phyloP scores from a whole-genome alignment of 1,140 invertebrate genomes.

The Eumeta japonica region DNA sequence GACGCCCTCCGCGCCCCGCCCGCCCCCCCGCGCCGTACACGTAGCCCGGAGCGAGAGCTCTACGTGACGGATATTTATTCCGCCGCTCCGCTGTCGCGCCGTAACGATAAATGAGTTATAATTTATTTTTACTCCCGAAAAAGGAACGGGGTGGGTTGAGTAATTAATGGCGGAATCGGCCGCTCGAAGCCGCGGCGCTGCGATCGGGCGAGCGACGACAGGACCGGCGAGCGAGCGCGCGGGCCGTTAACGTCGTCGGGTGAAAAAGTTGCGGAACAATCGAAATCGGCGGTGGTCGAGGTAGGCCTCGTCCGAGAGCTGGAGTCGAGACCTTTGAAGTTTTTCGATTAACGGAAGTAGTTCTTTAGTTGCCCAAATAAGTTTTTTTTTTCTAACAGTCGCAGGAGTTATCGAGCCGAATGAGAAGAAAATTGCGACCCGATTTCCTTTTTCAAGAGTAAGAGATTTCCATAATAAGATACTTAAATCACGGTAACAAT shows the following conservation, averaged over 20 bases:
- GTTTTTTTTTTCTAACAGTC: too few species aligned
- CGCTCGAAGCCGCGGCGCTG: slow-evolving; percentile 48
- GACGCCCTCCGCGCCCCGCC: too few species aligned
- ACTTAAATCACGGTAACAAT: too few species aligned
- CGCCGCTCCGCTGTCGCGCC: slow-evolving; percentile 14
- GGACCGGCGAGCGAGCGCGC: slow-evolving; percentile 46
- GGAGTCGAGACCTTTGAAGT: background rate
- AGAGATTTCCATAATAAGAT: too few species aligned
- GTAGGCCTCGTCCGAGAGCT: background rate
- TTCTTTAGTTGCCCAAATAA: too few species aligned
- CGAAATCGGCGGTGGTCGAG: background rate
- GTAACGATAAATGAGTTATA: slow-evolving; percentile 54
- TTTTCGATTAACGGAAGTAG: background rate
- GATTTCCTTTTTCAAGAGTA: too few species aligned
- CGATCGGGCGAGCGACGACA: slow-evolving; percentile 56
- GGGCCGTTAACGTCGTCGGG: slow-evolving; percentile 43
- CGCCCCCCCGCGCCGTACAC: slow-evolving; percentile 20
- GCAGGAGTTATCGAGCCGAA: too few species aligned
- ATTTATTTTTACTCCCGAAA: slow-evolving; percentile 56
- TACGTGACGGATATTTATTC: slow-evolving; percentile 50
- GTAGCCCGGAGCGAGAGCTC: slow-evolving; percentile 30
- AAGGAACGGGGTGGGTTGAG: slow-evolving; percentile 40
- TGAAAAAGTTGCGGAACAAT: slow-evolving; percentile 33
- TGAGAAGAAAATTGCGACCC: too few species aligned
- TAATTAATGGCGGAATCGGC: slow-evolving; percentile 56